Base-by-base conservation (phyloP, 2,797 vertebrate species). In the Xenops minutus region DNA sequence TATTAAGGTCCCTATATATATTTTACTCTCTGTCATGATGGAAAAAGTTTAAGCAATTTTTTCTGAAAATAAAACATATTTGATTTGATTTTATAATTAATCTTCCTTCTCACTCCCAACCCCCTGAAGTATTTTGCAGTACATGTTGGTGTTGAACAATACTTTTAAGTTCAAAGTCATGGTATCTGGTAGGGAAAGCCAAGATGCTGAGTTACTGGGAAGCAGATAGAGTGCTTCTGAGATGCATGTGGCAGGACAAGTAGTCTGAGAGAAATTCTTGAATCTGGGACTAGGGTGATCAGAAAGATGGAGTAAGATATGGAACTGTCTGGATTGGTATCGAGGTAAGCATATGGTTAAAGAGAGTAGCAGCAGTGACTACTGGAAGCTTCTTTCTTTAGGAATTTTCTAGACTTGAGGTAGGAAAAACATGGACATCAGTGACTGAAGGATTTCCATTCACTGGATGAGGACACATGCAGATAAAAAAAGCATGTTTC, bases 301-400 rank as follows among this genome's bases (percentile, higher is more conserved):
- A 8, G 39, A 55, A 71, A 15, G 41, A 4, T 30, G 30, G 20
- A 43, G 9, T 46, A 64, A 79, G 59, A 10, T 49, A 6, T 22
- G 26, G 12, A 76, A 41, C 13, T 58, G 7, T 19, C 43, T 62
- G 51, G 10, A 32, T 68, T 43, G 30, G 32, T 32, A 34, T 58
- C 0, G 0, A 67, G n/a, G 7, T 58, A 20, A 51, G 15, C 1
- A 0, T 54, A 4, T 14, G 29, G 22, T 43, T 29, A 59, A 23
- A 64, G 16, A 17, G 26, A 64, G 13, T 29, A 81, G 54, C 55
- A 68, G n/a, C 29, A 49, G 32, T 68, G 36, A 15, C 41, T 63
- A 48, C 48, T 59, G 72, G 26, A 76, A 52, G 52, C 27, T 91
- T 76, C 73, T n/a, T 81, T 81, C 34, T 76, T 68, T 12, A 69